Percentiles rank a stretch among this genome's conserved stretches.
Evolutionary conservation across 35 echinoderm and acorn worm species (phyloP).

Genomic region (Chiridota heheva): DNA sequence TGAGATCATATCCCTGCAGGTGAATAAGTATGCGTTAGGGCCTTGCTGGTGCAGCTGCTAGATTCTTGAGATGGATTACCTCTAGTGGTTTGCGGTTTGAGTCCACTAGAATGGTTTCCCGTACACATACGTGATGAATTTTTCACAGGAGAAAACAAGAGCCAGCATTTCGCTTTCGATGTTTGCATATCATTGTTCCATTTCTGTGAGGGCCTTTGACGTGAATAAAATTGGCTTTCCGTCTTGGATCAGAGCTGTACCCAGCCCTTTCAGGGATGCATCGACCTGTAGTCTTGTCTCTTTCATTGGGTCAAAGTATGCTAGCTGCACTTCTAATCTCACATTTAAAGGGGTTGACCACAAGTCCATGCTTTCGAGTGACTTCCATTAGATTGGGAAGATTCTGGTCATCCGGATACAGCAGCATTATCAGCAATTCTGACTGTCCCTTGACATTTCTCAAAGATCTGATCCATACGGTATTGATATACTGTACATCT

Average conservation of each 20-base stretch:
- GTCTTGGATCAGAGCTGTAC: conserved; percentile 38
- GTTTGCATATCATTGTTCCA: conserved; percentile 52
- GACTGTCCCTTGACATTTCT: conserved; percentile 58
- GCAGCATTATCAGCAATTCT: too few species aligned
- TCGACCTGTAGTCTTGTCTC: conserved; percentile 39
- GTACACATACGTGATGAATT: conserved; percentile 63
- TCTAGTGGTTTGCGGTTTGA: conserved; percentile 37
- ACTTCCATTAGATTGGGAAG: conserved; percentile 41
- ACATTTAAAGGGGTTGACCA: conserved; percentile 51
- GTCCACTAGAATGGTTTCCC: conserved; percentile 39
- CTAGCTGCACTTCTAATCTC: conserved; percentile 23
- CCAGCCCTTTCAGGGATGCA: conserved; percentile 43
- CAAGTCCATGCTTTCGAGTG: conserved; percentile 26
- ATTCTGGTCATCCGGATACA: conserved; percentile 55
- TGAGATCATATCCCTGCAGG: too few species aligned
- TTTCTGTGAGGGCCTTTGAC: conserved; percentile 31
- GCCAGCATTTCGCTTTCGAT: conserved; percentile 53
- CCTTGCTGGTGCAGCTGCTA: conserved; percentile 23
- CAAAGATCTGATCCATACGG: conserved; percentile 55
- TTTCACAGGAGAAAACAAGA: conserved; percentile 51
- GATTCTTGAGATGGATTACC: conserved; percentile 29
- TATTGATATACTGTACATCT: conserved; percentile 60
- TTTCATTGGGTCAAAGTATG: conserved; percentile 45
- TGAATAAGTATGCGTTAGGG: too few species aligned
- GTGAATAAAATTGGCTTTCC: conserved; percentile 43